Base-by-base conservation (phyloP, 2,113 vertebrate genomes). In the Sorex fumeus region DNA sequence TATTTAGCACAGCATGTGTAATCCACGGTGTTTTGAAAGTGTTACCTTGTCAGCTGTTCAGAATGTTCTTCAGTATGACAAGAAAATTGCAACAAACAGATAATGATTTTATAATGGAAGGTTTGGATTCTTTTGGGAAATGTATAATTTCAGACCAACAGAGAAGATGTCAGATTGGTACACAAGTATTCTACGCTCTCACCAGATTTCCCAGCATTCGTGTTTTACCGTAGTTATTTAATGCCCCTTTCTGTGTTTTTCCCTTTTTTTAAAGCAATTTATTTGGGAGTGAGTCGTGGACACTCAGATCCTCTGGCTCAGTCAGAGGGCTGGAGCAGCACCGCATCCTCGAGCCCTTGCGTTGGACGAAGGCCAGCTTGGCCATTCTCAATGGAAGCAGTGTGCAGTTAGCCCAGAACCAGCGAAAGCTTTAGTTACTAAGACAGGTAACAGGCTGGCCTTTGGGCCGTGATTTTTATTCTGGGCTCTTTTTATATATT, bases 41-140 rank as follows among this genome's bases (percentile, higher is more conserved):
- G 77, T 84, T 79, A 28, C 19, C 69, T 93, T 93, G 40, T 93
- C 64, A 91, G 16, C 92, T 95, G 50, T 92, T 91, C 62, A 81
- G 40, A 82, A n/a, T 96, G 57, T 91, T 93, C 32, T 91, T 87
- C 93, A 82, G 50, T 13, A 78, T 67, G 60, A 92, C 47, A 36
- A 84, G 84, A 94, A 89, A 93, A 84, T 84, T 66, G 27, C 21
- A 94, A 5, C 67, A 92, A 90, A 74, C 74, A 91, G 34, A 50
- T 77, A 30, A 36, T 30, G 21, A 72, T 84, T 83, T 53, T 87
- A 27, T 85, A 85, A 93, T 71, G 66, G 85, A 92, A 93, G 32
- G 86, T 47, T 94, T 86, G 30, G 40, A 47, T 80, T 95, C 18
- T 84, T 92, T 75, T 64, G 30, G 66, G 71, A 91, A 88, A 66